Percentiles rank a stretch among this genome's conserved stretches.
These are phyloP conservation scores for Blastomussa wellsi DNA, from an alignment of 92 coral and sea anemone species.

Conservation along the genomic window DNA sequence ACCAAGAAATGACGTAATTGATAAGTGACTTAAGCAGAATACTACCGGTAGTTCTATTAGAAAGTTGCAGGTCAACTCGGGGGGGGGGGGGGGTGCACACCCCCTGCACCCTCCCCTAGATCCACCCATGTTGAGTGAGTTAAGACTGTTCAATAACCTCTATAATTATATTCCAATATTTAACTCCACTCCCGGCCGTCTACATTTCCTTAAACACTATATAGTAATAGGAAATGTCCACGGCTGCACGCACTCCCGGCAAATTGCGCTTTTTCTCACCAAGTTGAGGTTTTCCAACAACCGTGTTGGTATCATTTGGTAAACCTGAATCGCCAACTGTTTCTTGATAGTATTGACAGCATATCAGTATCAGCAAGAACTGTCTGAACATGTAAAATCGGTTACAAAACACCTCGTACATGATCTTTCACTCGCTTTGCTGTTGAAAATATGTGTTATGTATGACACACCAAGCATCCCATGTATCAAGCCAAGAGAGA, in stretches of 20 bases:
- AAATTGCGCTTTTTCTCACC: slow-evolving; percentile 27
- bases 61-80: too few species aligned
- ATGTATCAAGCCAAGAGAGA: neutral
- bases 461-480: neutral
- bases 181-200: too few species aligned
- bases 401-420: neutral
- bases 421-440: neutral
- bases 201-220: too few species aligned
- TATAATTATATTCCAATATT: too few species aligned
- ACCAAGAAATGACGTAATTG: too few species aligned
- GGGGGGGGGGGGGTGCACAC: too few species aligned
- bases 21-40: too few species aligned
- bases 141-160: too few species aligned
- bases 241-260: neutral
- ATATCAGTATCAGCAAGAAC: neutral
- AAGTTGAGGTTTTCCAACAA: slow-evolving; percentile 41
- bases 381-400: neutral
- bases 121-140: too few species aligned
- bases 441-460: neutral
- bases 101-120: too few species aligned
- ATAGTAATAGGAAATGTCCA: too few species aligned
- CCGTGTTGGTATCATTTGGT: slow-evolving; percentile 27
- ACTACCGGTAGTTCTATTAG: too few species aligned
- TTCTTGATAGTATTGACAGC: neutral
- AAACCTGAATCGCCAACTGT: slow-evolving; percentile 13